These are phyloP conservation scores for Temnothorax longispinosus DNA, from an alignment of 1,140 invertebrate species.

Conservation along the genomic window DNA sequence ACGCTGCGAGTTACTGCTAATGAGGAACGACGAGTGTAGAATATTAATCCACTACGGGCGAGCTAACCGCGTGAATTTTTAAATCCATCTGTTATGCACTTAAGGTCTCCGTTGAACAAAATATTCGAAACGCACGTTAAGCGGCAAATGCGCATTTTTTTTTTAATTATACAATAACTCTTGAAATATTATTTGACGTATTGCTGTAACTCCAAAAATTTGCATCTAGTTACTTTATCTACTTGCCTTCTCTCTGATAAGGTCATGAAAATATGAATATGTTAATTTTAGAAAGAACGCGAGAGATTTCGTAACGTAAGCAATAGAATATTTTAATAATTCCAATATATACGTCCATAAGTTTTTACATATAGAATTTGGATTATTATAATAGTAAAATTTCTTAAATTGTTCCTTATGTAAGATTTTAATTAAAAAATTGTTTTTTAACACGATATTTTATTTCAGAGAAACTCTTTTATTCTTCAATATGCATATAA, in stretches of 20 bases:
- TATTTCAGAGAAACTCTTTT: background rate
- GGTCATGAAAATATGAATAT: background rate
- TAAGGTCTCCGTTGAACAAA: background rate
- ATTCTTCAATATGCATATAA: background rate
- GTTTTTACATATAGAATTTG: background rate
- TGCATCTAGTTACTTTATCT: background rate
- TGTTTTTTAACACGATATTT: background rate
- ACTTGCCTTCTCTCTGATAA: background rate
- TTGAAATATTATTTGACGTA: background rate
- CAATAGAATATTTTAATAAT: background rate
- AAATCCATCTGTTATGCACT: constrained; percentile 21
- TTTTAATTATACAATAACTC: background rate
- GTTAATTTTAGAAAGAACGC: background rate
- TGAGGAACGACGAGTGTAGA: constrained; percentile 69
- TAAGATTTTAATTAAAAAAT: background rate
- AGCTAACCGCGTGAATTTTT: constrained; percentile 41
- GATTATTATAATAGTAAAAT: background rate
- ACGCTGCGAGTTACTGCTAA: constrained; percentile 67
- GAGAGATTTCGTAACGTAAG: background rate
- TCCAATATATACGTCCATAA: background rate
- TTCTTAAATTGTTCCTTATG: background rate
- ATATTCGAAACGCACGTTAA: background rate
- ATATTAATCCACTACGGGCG: constrained; percentile 62
- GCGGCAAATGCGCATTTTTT: background rate
- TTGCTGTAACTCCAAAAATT: background rate